Evolutionary conservation across 92 coral and sea anemone genomes (phyloP).

Genomic region (Pocillopora grandis): DNA sequence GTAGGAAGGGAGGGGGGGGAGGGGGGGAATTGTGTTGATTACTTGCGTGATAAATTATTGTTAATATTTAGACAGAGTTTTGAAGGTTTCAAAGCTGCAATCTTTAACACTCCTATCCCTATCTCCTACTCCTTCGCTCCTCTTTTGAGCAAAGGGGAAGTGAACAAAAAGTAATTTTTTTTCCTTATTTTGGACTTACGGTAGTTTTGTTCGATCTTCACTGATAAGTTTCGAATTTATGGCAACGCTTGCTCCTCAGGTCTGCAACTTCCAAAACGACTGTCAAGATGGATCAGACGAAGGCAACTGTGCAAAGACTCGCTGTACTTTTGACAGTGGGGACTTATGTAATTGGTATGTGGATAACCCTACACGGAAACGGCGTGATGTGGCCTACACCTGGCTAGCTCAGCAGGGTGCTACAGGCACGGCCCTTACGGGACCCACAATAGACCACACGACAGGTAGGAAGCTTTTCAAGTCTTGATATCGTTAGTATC

Average conservation of each 20-base stretch:
- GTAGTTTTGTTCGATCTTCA: not conserved
- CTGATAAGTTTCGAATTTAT: not conserved
- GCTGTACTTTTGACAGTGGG: slow-evolving; percentile 77
- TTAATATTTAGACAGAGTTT: too few relatives aligned
- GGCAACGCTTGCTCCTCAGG: slow-evolving; percentile 32
- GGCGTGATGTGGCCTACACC: slow-evolving; percentile 77
- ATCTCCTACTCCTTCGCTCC: too few relatives aligned
- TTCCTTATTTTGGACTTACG: not conserved
- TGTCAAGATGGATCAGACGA: slow-evolving; percentile 93
- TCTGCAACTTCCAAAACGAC: slow-evolving; percentile 80
- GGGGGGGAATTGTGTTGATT: too few relatives aligned
- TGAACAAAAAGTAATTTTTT: too few relatives aligned
- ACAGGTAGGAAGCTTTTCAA: slow-evolving; percentile 50
- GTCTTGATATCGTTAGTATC: not conserved
- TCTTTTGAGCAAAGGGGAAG: too few relatives aligned
- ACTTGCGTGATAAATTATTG: too few relatives aligned
- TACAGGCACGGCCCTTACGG: slow-evolving; percentile 76
- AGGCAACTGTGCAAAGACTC: slow-evolving; percentile 68
- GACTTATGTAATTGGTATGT: slow-evolving; percentile 92
- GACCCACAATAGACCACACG: slow-evolving; percentile 89
- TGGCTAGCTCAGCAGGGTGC: slow-evolving; percentile 88
- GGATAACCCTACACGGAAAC: slow-evolving; percentile 66
- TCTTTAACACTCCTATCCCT: too few relatives aligned
- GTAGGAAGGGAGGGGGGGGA: too few relatives aligned
- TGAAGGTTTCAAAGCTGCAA: too few relatives aligned